phyloP scores from a whole-genome alignment of 1,140 invertebrate genomes.

The Drosophila sturtevanti region DNA sequence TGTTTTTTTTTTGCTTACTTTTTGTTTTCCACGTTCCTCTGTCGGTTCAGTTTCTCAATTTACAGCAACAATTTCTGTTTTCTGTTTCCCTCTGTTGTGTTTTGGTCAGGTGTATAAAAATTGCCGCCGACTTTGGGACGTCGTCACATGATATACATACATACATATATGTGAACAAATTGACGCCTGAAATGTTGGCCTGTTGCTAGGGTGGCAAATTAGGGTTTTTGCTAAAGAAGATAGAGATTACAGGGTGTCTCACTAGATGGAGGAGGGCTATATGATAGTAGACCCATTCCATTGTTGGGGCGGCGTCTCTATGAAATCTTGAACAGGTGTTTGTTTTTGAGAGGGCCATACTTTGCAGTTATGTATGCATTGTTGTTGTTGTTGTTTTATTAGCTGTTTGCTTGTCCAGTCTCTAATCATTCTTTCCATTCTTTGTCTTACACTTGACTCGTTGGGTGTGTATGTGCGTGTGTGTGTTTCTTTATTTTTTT shows the following conservation, averaged over 20 bases:
- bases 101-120: slow-evolving; percentile 25
- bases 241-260: neutral
- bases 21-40: slow-evolving; percentile 25
- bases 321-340: too few species aligned
- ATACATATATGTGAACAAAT: slow-evolving; percentile 9
- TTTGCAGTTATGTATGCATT: too few species aligned
- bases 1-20: neutral
- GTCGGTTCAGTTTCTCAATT: slow-evolving; percentile 23
- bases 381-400: too few species aligned
- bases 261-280: too few species aligned
- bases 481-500: too few species aligned
- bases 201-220: neutral
- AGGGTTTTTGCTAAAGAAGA: neutral
- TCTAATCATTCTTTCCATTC: too few species aligned
- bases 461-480: neutral
- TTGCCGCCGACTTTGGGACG: slow-evolving; percentile 4
- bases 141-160: slow-evolving; percentile 13
- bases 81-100: neutral
- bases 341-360: too few species aligned
- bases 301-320: too few species aligned
- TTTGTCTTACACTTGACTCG: too few species aligned
- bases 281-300: too few species aligned
- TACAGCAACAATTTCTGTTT: neutral
- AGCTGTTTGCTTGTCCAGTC: too few species aligned
- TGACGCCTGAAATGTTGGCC: neutral